phyloP scores from a whole-genome alignment of 2,797 vertebrate genomes.

The Cryptoblepharus egeriae region DNA sequence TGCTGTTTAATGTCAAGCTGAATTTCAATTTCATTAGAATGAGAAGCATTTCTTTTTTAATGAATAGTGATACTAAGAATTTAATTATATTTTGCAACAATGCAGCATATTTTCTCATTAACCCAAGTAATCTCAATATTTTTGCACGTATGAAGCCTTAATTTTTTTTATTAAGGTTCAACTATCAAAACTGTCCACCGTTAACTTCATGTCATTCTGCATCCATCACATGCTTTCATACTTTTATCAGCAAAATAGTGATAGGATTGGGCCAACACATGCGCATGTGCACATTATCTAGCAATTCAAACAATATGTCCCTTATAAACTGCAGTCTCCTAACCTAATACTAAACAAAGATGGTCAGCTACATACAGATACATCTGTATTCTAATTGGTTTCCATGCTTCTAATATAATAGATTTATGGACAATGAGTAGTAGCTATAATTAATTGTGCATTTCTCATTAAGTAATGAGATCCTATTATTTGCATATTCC shows the following conservation, averaged over 20 bases:
- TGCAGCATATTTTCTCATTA: neutral
- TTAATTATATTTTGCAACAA: neutral
- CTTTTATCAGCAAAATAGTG: neutral
- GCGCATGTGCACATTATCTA: no score
- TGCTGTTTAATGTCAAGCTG: neutral
- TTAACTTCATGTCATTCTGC: neutral
- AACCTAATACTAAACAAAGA: no score
- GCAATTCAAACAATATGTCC: no score
- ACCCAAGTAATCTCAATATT: neutral
- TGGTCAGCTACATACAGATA: no score
- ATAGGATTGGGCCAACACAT: no score
- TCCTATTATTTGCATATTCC: no score
- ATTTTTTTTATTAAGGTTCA: neutral
- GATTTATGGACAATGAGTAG: no score
- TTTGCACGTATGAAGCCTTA: neutral
- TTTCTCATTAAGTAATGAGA: no score
- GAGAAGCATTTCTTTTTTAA: neutral
- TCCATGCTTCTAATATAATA: no score
- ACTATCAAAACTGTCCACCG: neutral
- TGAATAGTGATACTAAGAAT: neutral
- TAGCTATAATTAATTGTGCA: no score
- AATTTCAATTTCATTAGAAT: conserved; percentile 5
- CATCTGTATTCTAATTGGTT: no score
- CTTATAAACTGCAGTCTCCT: no score
- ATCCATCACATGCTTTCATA: neutral